Conservation (phyloP, 2,113 vertebrate genomes). For the Cephalopterus ornatus region DNA sequence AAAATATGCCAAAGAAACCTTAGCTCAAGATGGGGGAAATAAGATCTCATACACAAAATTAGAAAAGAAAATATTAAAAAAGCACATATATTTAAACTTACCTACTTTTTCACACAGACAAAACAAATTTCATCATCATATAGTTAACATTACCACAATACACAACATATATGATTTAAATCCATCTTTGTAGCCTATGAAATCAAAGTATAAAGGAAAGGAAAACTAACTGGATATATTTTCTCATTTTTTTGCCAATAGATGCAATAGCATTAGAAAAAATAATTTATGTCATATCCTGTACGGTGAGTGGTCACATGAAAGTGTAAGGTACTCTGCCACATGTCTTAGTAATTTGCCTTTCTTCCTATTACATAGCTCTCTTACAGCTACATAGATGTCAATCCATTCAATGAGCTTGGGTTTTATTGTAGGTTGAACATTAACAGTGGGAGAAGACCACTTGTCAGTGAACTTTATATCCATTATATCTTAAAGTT, state of each 20-base stretch:
- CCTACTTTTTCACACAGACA: neutral
- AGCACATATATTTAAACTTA: neutral
- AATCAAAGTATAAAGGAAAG: neutral
- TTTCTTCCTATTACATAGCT: neutral
- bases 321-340: neutral
- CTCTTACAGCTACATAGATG: neutral
- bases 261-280: neutral
- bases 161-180: neutral
- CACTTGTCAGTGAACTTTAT: neutral
- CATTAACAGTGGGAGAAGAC: slow-evolving; percentile 1
- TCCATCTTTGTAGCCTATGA: neutral
- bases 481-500: slow-evolving; percentile 7
- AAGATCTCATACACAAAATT: neutral
- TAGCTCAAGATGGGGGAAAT: neutral
- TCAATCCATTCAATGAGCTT: neutral
- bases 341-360: neutral
- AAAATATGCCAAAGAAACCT: neutral
- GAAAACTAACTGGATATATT: neutral
- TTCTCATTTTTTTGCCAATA: neutral
- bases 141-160: neutral
- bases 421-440: neutral
- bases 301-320: neutral
- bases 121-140: neutral
- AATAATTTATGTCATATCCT: neutral
- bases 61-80: neutral